Conservation (phyloP, 1,140 invertebrate species). For the Periplaneta americana region DNA sequence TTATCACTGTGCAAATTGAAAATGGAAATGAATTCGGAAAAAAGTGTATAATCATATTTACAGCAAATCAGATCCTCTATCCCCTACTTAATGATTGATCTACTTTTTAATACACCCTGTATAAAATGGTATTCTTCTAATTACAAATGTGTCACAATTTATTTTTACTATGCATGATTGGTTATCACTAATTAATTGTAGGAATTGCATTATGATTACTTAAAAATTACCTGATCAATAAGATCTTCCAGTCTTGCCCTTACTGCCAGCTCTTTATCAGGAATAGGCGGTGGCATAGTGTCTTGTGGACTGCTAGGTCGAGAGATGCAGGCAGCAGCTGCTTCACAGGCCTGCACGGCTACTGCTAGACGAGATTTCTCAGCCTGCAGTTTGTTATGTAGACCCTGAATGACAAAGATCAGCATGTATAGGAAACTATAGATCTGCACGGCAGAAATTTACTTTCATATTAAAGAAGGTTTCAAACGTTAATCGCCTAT, state of each 20-base stretch:
- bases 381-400: conserved; percentile 79
- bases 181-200: background rate
- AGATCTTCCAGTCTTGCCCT: conserved; percentile 79
- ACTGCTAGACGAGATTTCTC: conserved; percentile 81
- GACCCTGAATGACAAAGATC: conserved; percentile 43
- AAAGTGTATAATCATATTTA: no score
- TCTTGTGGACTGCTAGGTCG: conserved; percentile 83
- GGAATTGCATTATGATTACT: background rate
- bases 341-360: conserved; percentile 87
- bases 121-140: no score
- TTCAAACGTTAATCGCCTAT: background rate
- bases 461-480: background rate
- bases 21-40: no score
- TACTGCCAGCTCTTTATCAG: conserved; percentile 76
- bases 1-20: no score
- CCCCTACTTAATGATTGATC: no score
- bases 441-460: no score
- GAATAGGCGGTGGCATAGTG: conserved; percentile 70
- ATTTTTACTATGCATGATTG: no score
- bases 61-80: no score
- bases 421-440: no score
- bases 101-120: no score
- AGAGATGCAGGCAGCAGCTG: conserved; percentile 86
- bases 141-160: no score
- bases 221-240: conserved; percentile 74